A percentile compares a stretch with the other conserved stretches of the same genome.
phyloP scores from a whole-genome alignment of 1,140 invertebrate species.

The Pseudomyrmex concolor region DNA sequence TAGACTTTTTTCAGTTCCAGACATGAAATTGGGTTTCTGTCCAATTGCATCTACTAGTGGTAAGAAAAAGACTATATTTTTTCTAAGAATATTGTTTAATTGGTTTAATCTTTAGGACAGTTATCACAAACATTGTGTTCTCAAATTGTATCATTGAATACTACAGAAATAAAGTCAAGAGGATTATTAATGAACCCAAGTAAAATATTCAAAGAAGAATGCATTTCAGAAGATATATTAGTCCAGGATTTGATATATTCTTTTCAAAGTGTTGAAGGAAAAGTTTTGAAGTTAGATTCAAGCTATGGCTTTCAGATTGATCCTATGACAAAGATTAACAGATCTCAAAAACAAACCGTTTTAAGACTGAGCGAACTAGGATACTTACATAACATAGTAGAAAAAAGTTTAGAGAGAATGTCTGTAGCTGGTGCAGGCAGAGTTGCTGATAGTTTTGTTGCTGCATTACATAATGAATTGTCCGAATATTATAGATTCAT shows the following conservation, averaged over 20 bases:
- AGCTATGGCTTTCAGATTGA: constrained; percentile 89
- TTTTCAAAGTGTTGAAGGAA: constrained; percentile 93
- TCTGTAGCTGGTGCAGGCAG: constrained; percentile 88
- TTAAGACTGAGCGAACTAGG: constrained; percentile 93
- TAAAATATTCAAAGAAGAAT: constrained; percentile 80
- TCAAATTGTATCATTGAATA: constrained; percentile 76
- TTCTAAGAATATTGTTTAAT: constrained; percentile 10
- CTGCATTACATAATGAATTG: constrained; percentile 93
- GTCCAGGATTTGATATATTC: constrained; percentile 92
- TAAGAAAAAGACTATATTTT: constrained; percentile 58
- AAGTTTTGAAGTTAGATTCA: constrained; percentile 89
- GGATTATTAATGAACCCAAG: constrained; percentile 63
- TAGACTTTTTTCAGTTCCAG: constrained; percentile 77
- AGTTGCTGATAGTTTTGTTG: constrained; percentile 94
- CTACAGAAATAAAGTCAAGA: constrained; percentile 70
- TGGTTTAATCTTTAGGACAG: constrained; percentile 73
- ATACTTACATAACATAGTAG: constrained; percentile 93
- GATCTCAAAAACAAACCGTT: constrained; percentile 85
- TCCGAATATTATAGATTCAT: constrained; percentile 95
- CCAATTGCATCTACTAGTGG: constrained; percentile 81
- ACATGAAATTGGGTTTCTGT: constrained; percentile 76
- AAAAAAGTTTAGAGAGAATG: constrained; percentile 88
- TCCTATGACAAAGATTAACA: constrained; percentile 84
- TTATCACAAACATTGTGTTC: constrained; percentile 73
- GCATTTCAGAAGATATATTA: constrained; percentile 85